Conservation (phyloP, 2,797 vertebrate genomes). For the Eleutherodactylus coqui region DNA sequence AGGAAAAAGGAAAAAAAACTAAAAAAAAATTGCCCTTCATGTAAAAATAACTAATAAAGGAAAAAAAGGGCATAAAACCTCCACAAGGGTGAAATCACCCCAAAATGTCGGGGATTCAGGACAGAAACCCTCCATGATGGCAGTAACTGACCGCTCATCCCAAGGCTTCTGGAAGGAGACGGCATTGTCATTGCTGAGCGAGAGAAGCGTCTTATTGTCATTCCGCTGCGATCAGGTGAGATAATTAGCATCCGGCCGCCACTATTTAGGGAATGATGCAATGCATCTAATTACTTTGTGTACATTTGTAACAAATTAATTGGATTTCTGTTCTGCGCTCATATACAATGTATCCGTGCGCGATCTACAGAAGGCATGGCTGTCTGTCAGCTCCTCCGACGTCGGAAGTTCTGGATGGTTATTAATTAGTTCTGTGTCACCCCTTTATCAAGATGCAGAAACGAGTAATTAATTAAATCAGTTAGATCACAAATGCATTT, state of each 20-base stretch:
- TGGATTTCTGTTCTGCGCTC: slow-evolving; percentile 53
- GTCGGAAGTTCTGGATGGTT: slow-evolving; percentile 26
- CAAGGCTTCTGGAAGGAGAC: neutral
- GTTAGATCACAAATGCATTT: slow-evolving; percentile 43
- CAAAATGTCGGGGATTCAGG: too few species aligned
- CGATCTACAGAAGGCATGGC: slow-evolving; percentile 39
- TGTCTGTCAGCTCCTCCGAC: slow-evolving; percentile 49
- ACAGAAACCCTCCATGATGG: too few species aligned
- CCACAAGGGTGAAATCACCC: too few species aligned
- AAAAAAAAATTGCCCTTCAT: too few species aligned
- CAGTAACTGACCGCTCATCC: neutral
- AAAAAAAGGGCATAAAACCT: too few species aligned
- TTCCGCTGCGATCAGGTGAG: slow-evolving; percentile 13
- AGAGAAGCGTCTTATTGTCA: slow-evolving; percentile 17
- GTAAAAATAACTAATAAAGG: too few species aligned
- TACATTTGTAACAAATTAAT: slow-evolving; percentile 58
- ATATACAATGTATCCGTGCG: slow-evolving; percentile 40
- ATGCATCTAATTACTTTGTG: slow-evolving; percentile 44
- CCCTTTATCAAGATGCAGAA: slow-evolving; percentile 55
- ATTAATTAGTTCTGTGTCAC: slow-evolving; percentile 63
- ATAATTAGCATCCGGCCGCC: slow-evolving; percentile 40
- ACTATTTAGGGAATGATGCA: slow-evolving; percentile 41
- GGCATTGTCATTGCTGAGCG: neutral
- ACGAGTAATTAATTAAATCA: slow-evolving; percentile 58
- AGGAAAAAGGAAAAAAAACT: too few species aligned